Evolutionary conservation across 2,888 invertebrate species (phyloP), one percentile per base, ranked within the genome.

Genomic region (Lampropteryx suffumata): DNA sequence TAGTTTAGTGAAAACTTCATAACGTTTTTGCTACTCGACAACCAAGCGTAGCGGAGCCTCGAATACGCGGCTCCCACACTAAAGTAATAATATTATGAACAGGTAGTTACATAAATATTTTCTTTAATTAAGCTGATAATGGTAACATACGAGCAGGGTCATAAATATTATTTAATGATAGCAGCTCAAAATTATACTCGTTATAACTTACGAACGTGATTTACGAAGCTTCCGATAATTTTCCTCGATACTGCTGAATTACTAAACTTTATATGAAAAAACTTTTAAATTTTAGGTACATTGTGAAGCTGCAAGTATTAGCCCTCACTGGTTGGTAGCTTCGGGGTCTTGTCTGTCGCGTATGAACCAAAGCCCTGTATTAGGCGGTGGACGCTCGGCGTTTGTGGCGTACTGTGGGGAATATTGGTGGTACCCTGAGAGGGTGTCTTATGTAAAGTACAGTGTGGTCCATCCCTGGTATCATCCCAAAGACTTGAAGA

Each of bases 221-320:
- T 12, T 26, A n/a, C n/a, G 26, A 37, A 36, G 30, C 36, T 11
- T 9, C 24, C 32, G 12, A 29, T 26, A 41, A 35, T 6, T 24
- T 24, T 24, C 24, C 24, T 24, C 24, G 6, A 24, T 17, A 17
- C 4, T 3, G 17, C 17, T 17, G 17, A 17, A 17, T 17, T 17
- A 4, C 3, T 3, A 17, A 17, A 17, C 3, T 17, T 17, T 17
- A n/a, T n/a, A 17, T 17, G 17, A 17, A 17, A 17, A 17, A 17
- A n/a, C n/a, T n/a, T 17, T 17, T 17, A 4, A 17, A 17, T 17
- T n/a, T 30, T 55, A 88, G 88, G 73, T 86, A 33, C 73, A 76
- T 49, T 88, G 88, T 55, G 88, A 88, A 48, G 83, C 84, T 10
- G 87, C 84, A 8, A 76, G 76, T 7, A 73, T 88, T 28, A 87